Conservation (phyloP, 35 echinoderm and acorn worm genomes). For the Amphiura filiformis region DNA sequence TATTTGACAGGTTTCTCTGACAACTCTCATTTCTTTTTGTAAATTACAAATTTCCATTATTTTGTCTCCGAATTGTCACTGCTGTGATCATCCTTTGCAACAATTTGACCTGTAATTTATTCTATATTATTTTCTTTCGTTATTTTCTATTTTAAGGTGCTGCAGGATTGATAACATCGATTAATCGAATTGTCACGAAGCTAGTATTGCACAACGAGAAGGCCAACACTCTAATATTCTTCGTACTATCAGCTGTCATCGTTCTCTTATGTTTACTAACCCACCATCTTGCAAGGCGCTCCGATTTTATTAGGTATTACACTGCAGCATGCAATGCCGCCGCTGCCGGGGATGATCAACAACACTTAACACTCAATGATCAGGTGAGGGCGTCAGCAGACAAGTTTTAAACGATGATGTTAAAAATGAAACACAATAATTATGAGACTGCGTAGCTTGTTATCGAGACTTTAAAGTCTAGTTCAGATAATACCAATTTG, state of each 20-base stretch:
- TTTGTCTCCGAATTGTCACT: too few species aligned
- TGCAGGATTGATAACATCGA: constrained; percentile 65
- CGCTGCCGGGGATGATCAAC: constrained; percentile 3
- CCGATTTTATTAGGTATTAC: constrained; percentile 50
- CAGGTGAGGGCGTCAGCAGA: neutral
- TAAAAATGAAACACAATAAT: too few species aligned
- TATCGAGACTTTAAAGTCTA: too few species aligned
- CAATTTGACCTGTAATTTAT: neutral
- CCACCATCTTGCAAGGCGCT: constrained; percentile 45
- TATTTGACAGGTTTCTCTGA: too few species aligned
- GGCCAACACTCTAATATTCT: constrained; percentile 69
- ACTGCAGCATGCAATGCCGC: constrained; percentile 31
- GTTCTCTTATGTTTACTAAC: constrained; percentile 51
- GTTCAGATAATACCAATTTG: too few species aligned
- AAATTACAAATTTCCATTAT: too few species aligned
- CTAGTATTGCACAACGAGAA: constrained; percentile 59
- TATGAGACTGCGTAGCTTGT: too few species aligned
- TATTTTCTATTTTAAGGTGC: too few species aligned
- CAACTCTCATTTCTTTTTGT: too few species aligned
- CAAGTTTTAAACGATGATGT: neutral
- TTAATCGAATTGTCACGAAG: constrained; percentile 76
- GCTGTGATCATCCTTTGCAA: too few species aligned
- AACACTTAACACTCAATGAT: neutral
- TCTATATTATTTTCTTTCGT: neutral
- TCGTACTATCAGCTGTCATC: constrained; percentile 47